Base-by-base conservation (phyloP, 2,797 vertebrate species). In the Hafferia zeledoni region DNA sequence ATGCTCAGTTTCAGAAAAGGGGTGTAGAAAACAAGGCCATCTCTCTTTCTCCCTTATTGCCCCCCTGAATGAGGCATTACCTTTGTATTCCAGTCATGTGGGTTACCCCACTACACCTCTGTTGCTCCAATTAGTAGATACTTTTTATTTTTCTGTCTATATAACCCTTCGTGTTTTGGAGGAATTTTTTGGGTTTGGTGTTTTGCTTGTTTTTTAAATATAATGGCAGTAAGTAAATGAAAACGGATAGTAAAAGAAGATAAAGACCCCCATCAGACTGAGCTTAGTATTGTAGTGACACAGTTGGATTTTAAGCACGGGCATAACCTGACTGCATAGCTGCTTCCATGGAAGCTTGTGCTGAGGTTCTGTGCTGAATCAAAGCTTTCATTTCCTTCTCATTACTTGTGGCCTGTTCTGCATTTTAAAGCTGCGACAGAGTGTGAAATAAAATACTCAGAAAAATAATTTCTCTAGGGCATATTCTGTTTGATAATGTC, bases 401-500 rank as follows among this genome's bases (percentile, higher is more conserved):
- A 68, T 93, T 90, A 85, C 89, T 65, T 91, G 65, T 96, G 94
- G 90, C 84, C 96, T 92, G 46, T 95, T 95, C 89, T 93, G 89
- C 87, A 56, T 95, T 95, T 93, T 93, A 80, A 94, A 94, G 69
- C 68, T 75, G 84, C 96, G 79, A 89, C 43, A 46, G 93, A 44
- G 63, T 79, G 39, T 92, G 84, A 95, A 96, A 82, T 94, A 96
- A 96, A 95, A 96, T 87, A 87, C 84, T 96, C 44, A 91, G 89
- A 77, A 95, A 96, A 94, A 95, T 95, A 97, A 91, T 95, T 92
- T 95, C 92, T 96, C 95, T 94, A 87, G 93, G 94, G 94, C 82
- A 96, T 96, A 95, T 78, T 95, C 91, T 96, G 91, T 96, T 96
- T 96, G 89, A 97, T 96, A 94, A 93, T 93, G 94, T 95, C 94